A percentile compares a stretch with the other conserved stretches of the same genome.
phyloP scores from a whole-genome alignment of 2,888 invertebrate species.

The Calameuta filiformis region DNA sequence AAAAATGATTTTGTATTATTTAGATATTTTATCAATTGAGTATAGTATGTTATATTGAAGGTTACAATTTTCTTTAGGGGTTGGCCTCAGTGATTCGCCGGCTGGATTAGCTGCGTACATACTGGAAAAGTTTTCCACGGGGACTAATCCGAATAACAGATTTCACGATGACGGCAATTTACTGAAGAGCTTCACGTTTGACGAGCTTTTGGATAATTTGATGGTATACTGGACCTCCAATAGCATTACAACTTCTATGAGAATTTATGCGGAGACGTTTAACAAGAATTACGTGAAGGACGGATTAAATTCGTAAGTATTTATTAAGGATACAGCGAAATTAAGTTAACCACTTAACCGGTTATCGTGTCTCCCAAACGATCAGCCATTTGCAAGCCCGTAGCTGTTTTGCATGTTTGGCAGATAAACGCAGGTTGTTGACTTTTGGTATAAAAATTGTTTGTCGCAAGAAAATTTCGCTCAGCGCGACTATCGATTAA shows the following conservation, averaged over 20 bases:
- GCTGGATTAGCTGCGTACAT: slow-evolving; percentile 89
- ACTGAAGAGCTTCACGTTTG: slow-evolving; percentile 67
- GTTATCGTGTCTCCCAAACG: no score
- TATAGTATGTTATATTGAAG: background rate
- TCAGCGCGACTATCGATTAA: no score
- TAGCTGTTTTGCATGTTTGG: no score
- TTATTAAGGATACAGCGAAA: background rate
- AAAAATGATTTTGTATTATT: background rate
- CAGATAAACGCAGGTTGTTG: no score
- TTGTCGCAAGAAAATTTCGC: no score
- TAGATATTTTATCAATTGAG: background rate
- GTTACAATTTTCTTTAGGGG: slow-evolving; percentile 67
- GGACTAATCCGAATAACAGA: slow-evolving; percentile 70
- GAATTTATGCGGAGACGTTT: slow-evolving; percentile 74
- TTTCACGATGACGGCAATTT: slow-evolving; percentile 75
- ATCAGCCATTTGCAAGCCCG: no score
- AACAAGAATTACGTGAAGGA: slow-evolving; percentile 53
- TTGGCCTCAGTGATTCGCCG: slow-evolving; percentile 81
- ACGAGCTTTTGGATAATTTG: slow-evolving; percentile 68
- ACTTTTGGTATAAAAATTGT: no score
- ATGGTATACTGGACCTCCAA: slow-evolving; percentile 71
- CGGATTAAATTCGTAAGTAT: slow-evolving; percentile 64
- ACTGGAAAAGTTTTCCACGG: slow-evolving; percentile 85
- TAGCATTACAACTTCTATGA: slow-evolving; percentile 67
- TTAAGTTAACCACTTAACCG: no score